These are phyloP conservation scores for Malthinus flaveolus DNA, from an alignment of 2,888 invertebrate species.

Conservation along the genomic window DNA sequence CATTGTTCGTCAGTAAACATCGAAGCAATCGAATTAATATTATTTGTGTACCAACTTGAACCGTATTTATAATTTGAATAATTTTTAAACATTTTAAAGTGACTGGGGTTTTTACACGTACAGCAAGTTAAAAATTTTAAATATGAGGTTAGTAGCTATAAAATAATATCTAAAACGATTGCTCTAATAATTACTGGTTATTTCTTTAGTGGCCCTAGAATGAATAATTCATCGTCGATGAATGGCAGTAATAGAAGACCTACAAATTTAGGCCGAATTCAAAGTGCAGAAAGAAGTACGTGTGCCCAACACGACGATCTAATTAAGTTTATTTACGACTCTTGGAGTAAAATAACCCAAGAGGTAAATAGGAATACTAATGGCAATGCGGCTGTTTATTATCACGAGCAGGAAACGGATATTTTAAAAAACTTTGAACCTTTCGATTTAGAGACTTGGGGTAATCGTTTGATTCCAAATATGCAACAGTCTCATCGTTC, in stretches of 20 bases:
- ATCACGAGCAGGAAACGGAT: slow-evolving; percentile 63
- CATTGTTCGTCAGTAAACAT: too few species aligned
- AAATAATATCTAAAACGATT: neutral
- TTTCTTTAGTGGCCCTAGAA: slow-evolving; percentile 48
- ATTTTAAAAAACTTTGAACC: slow-evolving; percentile 73
- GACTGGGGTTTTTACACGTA: too few species aligned
- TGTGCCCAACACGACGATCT: slow-evolving; percentile 72
- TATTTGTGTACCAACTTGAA: too few species aligned
- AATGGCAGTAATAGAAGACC: slow-evolving; percentile 47
- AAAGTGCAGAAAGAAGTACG: slow-evolving; percentile 36
- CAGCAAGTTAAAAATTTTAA: too few species aligned
- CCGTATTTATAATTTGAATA: too few species aligned
- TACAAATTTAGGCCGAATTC: slow-evolving; percentile 43
- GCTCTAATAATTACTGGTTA: neutral
- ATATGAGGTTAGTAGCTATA: too few species aligned
- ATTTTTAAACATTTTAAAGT: too few species aligned
- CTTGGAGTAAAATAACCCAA: slow-evolving; percentile 68
- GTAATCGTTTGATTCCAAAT: slow-evolving; percentile 69
- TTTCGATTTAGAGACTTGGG: slow-evolving; percentile 79
- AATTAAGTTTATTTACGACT: slow-evolving; percentile 78
- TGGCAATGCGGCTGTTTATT: slow-evolving; percentile 63
- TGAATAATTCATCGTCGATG: slow-evolving; percentile 48
- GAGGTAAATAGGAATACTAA: slow-evolving; percentile 42
- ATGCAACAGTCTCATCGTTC: slow-evolving; percentile 59
- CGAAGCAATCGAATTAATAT: too few species aligned